Base-by-base conservation (phyloP, 2,113 vertebrate species). In the Entelurus aequoreus region DNA sequence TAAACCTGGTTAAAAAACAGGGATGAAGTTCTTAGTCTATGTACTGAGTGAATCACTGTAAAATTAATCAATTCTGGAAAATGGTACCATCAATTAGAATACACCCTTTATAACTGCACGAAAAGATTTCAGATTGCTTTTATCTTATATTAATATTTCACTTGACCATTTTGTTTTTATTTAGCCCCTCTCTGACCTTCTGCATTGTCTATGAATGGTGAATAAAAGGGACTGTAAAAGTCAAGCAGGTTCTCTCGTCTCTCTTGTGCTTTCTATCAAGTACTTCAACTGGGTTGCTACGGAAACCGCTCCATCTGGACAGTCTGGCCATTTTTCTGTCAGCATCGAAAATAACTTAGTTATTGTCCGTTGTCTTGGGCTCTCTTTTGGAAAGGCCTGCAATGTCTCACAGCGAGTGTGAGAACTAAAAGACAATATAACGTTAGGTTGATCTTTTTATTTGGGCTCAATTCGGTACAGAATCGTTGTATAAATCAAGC, bases 221-320 rank as follows among this genome's bases (percentile, higher is more conserved):
- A 56, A 36, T 16, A 12, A 64, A n/a, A 64, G 9, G 19, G 40
- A 48, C 6, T 40, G 21, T 50, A n/a, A 48, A 14, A 63, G 16
- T 40, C 63, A 55, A 55, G 9, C 48, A 53, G 42, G 42, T 67
- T 60, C 56, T 38, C 36, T 35, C 28, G 7, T 36, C 51, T 66
- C 48, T 65, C 44, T 64, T 6, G n/a, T 56, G 66, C 60, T 64
- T 38, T 53, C 55, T 60, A 44, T 37, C 64, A 37, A 36, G 53
- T 58, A 62, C 63, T 76, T 55, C 36, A 42, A 57, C 40, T 62
- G 56, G 61, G 87, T 88, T 84, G 72, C 84, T 68, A 84, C 84
- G 79, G 89, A 75, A 81, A 88, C 84, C 8, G 63, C 49, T 77
- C 62, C 62, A 69, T 76, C 66, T 35, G 58, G 79, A 71, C 59